Conservation (phyloP, 2,113 vertebrate species). For the Noturus placidus region DNA sequence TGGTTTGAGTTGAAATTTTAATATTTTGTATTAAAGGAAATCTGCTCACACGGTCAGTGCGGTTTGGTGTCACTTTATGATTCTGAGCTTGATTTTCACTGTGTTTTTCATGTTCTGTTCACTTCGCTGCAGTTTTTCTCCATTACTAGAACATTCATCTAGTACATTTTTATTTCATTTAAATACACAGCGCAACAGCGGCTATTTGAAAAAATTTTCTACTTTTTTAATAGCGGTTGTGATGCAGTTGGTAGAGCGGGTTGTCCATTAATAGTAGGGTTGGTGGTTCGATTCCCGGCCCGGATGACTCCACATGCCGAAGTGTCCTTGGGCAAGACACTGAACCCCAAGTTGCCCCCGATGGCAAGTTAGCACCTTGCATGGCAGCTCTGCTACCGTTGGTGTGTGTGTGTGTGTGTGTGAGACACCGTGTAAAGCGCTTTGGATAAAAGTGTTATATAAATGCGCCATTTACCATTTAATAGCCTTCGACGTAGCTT, state of each 20-base stretch:
- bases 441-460: too few species aligned
- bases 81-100: not conserved
- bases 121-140: not conserved
- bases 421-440: too few species aligned
- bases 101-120: not conserved
- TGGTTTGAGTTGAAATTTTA: constrained; percentile 58
- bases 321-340: too few species aligned
- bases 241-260: too few species aligned
- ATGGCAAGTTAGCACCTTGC: too few species aligned
- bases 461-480: too few species aligned
- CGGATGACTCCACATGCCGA: too few species aligned
- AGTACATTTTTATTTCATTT: not conserved
- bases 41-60: constrained; percentile 50
- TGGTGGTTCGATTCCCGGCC: too few species aligned
- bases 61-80: constrained; percentile 40
- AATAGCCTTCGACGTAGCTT: not conserved
- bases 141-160: not conserved
- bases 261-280: too few species aligned
- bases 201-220: not conserved
- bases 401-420: too few species aligned
- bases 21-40: constrained; percentile 65
- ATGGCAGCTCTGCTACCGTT: too few species aligned
- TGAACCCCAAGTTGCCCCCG: too few species aligned
- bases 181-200: not conserved
- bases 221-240: not conserved